Evolutionary conservation across 2,113 vertebrate species (phyloP).

Genomic region (Onychostruthus taczanowskii): DNA sequence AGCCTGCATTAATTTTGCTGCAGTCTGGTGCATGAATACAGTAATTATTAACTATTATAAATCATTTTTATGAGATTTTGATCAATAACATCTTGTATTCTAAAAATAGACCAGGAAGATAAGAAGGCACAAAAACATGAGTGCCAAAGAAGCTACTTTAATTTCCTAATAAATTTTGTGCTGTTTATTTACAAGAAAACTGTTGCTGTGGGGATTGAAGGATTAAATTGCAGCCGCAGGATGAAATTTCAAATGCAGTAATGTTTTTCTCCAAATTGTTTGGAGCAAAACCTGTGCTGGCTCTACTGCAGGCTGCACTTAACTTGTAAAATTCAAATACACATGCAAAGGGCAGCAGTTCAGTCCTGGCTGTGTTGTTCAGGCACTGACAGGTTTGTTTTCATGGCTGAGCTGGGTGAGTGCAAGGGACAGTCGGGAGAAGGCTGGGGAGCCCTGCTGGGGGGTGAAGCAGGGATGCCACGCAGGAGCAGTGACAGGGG

Average conservation of each 20-base stretch:
- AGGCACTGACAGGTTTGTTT: not conserved
- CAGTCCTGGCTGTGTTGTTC: not conserved
- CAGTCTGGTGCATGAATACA: conserved; percentile 16
- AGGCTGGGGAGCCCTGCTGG: rapidly evolving
- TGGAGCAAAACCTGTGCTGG: not conserved
- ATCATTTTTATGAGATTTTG: not conserved
- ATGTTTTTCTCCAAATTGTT: not conserved
- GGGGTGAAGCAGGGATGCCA: not conserved
- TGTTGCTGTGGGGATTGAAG: not conserved
- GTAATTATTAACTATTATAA: conserved; percentile 10
- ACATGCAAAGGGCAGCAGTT: not conserved
- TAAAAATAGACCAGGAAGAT: not conserved
- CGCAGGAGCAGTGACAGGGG: not conserved
- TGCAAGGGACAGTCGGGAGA: rapidly evolving
- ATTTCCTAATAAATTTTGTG: not conserved
- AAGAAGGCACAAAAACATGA: not conserved
- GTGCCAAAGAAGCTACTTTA: not conserved
- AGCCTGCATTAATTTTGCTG: not conserved
- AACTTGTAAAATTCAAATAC: not conserved
- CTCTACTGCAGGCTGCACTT: not conserved
- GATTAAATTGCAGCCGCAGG: not conserved
- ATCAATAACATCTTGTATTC: not conserved
- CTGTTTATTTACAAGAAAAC: not conserved
- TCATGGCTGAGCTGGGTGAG: rapidly evolving
- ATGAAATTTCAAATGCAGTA: not conserved